These are phyloP conservation scores for Cylindroiulus punctatus DNA, from an alignment of 2,888 invertebrate genomes.

Conservation along the genomic window DNA sequence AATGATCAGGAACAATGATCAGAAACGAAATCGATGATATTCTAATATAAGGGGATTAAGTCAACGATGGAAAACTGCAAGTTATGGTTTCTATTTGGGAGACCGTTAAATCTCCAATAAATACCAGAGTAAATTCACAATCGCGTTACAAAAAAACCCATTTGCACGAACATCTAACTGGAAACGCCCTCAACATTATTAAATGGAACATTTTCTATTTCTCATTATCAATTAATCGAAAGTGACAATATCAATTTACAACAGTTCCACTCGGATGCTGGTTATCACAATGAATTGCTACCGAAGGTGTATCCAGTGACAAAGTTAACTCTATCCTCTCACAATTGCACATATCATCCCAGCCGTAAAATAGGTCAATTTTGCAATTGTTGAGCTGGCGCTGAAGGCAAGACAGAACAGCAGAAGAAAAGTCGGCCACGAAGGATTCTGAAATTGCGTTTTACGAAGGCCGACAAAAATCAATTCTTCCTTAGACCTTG, in stretches of 20 bases:
- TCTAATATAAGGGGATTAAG: too few species aligned
- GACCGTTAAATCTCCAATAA: neutral
- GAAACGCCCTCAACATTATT: neutral
- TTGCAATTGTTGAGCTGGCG: neutral
- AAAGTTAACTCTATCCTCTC: neutral
- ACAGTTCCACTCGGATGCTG: neutral
- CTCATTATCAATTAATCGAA: neutral
- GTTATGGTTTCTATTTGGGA: too few species aligned
- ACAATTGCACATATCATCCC: neutral
- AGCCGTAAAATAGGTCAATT: constrained; percentile 42
- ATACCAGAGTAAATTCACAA: neutral
- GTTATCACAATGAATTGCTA: neutral
- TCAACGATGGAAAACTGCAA: too few species aligned
- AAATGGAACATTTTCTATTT: neutral
- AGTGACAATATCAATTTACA: neutral
- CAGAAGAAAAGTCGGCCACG: constrained; percentile 8
- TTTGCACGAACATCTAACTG: neutral
- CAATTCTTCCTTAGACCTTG: constrained; percentile 5
- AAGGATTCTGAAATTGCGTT: constrained; percentile 2
- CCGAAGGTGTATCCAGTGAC: neutral
- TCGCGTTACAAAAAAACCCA: neutral
- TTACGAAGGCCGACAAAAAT: constrained; percentile 15
- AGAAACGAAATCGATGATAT: too few species aligned
- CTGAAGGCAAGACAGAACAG: neutral
- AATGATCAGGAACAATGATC: too few species aligned